Percentiles rank a stretch among this genome's conserved stretches.
Conservation (phyloP, 2,797 vertebrate genomes). For the Sebastes iracundus region DNA sequence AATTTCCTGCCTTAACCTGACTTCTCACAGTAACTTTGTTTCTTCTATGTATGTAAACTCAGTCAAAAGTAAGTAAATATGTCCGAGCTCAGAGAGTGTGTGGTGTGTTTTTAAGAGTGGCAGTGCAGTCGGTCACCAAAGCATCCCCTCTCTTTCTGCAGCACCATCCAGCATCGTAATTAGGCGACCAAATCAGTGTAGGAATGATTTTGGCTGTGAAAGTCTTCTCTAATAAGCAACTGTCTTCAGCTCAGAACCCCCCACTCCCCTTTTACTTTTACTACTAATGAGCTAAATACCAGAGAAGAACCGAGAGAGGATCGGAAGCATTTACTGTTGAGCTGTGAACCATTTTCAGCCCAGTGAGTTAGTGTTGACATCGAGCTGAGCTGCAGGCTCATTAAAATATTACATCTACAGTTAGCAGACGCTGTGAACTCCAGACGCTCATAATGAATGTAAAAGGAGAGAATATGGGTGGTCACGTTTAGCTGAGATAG, state of each 20-base stretch:
- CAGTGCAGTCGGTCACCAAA: not conserved
- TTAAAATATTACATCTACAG: slow-evolving; percentile 5
- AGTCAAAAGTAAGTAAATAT: not conserved
- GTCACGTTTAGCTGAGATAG: not conserved
- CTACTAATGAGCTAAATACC: slow-evolving; percentile 41
- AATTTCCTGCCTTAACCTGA: not conserved
- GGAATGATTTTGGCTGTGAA: not conserved
- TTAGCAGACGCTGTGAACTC: not conserved
- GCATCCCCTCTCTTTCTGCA: not conserved
- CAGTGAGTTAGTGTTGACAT: not conserved
- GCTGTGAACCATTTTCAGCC: not conserved
- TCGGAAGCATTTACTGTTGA: not conserved
- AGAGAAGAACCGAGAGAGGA: not conserved
- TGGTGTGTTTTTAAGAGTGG: not conserved
- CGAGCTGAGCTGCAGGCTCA: not conserved
- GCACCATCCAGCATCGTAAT: not conserved
- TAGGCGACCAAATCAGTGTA: not conserved
- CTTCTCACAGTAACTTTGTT: not conserved
- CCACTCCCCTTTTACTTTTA: not conserved
- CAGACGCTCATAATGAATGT: not conserved
- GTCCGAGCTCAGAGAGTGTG: not conserved
- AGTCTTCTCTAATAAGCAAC: slow-evolving; percentile 10
- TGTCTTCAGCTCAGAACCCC: not conserved
- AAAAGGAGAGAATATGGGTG: not conserved
- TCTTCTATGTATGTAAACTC: not conserved